Evolutionary conservation across 2,888 invertebrate species (phyloP), one percentile per base, ranked within the genome.

Genomic region (Tipula helvola): DNA sequence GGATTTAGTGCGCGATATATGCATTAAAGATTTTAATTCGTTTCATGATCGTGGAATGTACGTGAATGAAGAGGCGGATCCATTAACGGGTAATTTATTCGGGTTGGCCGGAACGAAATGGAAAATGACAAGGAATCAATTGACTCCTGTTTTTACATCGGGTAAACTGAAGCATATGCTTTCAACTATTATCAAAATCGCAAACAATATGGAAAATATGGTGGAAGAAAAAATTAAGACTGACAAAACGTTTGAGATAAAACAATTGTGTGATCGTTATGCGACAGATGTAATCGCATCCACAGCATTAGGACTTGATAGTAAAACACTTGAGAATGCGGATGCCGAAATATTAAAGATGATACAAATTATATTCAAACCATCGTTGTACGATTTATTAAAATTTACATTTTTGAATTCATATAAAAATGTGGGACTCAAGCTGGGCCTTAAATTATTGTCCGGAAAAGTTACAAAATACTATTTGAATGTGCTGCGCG

Each of bases 1-100:
- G 10, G 93, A 93, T 13, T 89, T 95, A 87, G 93, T 94, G 1
- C 94, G 94, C 88, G 91, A 93, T 86, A 92, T 95, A 28, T 89
- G 95, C 88, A 92, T 93, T 83, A 93, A 92, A 88, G 95, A 95
- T 89, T 95, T 94, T 88, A 92, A 91, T 13, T 91, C 94, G 89
- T 95, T 95, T 88, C 93, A 93, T 89, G 94, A 95, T 88, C 93
- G 95, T 86, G 95, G 95, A 5, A 91, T 94, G 44, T 93, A 93
- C 89, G 92, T 91, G 86, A 94, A 94, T 87, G 94, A 94, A 86
- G 90, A 92, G n/a, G 92, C 93, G 18, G 94, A 95, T 90, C 94
- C 93, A 0, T 88, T 95, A 57, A 93, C 94, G 5, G 93, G 92
- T 0, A 94, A 94, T 90, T 90, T 95, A 5, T 94, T 95, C 88